Evolutionary conservation across 2,888 invertebrate genomes (phyloP).

Genomic region (Heteropelma amictum): DNA sequence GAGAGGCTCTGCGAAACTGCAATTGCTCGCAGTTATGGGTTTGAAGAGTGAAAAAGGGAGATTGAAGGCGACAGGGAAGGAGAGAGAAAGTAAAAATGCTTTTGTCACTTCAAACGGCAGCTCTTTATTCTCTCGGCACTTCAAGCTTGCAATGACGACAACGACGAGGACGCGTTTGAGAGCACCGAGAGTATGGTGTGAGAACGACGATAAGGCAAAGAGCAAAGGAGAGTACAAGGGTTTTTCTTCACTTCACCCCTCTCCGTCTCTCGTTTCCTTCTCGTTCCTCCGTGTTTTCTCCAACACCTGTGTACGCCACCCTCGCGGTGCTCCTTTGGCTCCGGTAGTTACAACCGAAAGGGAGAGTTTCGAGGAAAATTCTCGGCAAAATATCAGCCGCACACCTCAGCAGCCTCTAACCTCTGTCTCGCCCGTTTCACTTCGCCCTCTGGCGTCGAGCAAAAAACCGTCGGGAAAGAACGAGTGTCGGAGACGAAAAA

Average conservation of each 20-base stretch:
- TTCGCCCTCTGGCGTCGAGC: background rate
- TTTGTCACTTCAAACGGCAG: slow-evolving; percentile 43
- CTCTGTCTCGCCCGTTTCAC: background rate
- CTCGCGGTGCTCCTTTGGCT: slow-evolving; percentile 13
- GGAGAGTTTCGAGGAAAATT: slow-evolving; percentile 29
- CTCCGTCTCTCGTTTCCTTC: background rate
- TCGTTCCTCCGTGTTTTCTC: background rate
- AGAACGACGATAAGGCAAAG: slow-evolving; percentile 37
- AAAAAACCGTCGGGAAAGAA: background rate
- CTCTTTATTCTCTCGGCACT: slow-evolving; percentile 19
- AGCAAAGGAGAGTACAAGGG: slow-evolving; percentile 39
- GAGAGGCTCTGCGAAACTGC: slow-evolving; percentile 18
- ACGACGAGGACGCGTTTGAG: slow-evolving; percentile 25
- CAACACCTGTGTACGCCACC: slow-evolving; percentile 6
- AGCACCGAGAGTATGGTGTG: slow-evolving; percentile 3
- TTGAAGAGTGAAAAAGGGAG: background rate
- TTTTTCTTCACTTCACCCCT: no score
- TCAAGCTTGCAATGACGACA: slow-evolving; percentile 21
- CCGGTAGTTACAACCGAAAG: slow-evolving; percentile 24
- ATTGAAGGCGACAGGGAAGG: no score
- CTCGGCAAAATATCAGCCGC: slow-evolving; percentile 19
- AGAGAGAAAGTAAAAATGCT: slow-evolving; percentile 28
- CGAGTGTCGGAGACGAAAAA: background rate
- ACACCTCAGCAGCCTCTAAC: slow-evolving; percentile 12
- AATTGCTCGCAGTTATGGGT: background rate